Percentiles rank a stretch among this genome's conserved stretches.
Evolutionary conservation across 2,888 invertebrate species (phyloP).

Genomic region (Heliconius cydno): DNA sequence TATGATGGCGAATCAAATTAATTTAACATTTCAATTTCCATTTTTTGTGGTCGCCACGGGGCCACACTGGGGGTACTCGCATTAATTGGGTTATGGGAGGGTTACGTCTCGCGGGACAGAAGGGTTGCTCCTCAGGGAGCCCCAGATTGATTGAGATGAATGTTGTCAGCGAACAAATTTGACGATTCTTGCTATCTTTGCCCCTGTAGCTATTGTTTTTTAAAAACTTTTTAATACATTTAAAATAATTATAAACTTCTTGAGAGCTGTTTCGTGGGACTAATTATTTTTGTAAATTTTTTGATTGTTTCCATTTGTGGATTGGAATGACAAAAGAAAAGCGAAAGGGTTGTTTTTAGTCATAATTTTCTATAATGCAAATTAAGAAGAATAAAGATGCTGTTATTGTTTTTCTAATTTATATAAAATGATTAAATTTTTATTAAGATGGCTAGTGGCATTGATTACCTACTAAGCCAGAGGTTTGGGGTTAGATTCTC

Average conservation of each 20-base stretch:
- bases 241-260: slow-evolving; percentile 62
- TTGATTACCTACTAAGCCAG: neutral
- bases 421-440: neutral
- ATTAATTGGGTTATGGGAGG: slow-evolving; percentile 80
- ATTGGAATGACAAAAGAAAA: slow-evolving; percentile 4
- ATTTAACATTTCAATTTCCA: slow-evolving; percentile 79
- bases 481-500: neutral
- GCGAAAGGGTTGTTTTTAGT: slow-evolving; percentile 36
- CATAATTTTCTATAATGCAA: slow-evolving; percentile 1
- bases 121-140: slow-evolving; percentile 78
- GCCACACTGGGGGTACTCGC: slow-evolving; percentile 60
- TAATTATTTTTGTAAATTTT: slow-evolving; percentile 42
- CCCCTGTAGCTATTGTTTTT: slow-evolving; percentile 50
- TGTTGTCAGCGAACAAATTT: slow-evolving; percentile 78
- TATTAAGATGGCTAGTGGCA: neutral
- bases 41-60: slow-evolving; percentile 69
- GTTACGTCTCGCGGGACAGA: slow-evolving; percentile 68
- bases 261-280: slow-evolving; percentile 50
- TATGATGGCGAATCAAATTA: slow-evolving; percentile 54
- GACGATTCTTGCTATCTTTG: slow-evolving; percentile 50
- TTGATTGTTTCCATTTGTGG: slow-evolving; percentile 43
- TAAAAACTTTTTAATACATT: slow-evolving; percentile 47
- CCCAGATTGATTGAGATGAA: slow-evolving; percentile 80
- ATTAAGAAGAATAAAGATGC: slow-evolving; percentile 4
- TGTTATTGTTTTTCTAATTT: neutral